Evolutionary conservation across 2,113 vertebrate species (phyloP).

Genomic region (Saccopteryx bilineata): DNA sequence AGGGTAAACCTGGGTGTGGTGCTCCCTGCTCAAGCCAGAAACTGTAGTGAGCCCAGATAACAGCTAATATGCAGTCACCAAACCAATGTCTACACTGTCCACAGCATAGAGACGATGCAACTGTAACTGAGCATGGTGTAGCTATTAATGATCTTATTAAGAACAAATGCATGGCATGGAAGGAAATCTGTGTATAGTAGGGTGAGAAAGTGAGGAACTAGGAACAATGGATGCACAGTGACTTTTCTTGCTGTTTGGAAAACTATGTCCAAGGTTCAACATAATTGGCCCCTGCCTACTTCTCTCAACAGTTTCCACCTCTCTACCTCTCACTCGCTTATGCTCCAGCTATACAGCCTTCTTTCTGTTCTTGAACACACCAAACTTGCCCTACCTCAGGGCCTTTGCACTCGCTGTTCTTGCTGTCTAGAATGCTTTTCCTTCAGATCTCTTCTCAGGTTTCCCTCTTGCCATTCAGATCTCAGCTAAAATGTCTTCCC

Average conservation of each 20-base stretch:
- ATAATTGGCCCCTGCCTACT: neutral
- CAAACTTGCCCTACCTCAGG: neutral
- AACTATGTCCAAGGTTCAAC: neutral
- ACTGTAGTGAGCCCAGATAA: neutral
- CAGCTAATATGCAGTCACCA: neutral
- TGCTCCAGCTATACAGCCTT: neutral
- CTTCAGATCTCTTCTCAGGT: neutral
- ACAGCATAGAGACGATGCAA: neutral
- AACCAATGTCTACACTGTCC: neutral
- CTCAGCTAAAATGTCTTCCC: neutral
- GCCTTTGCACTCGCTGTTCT: neutral
- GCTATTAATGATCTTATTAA: neutral
- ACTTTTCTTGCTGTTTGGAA: neutral
- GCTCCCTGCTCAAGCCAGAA: neutral
- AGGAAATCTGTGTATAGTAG: neutral
- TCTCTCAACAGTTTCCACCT: neutral
- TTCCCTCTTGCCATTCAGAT: neutral
- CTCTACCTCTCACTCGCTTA: neutral
- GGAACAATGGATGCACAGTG: neutral
- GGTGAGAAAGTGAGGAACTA: neutral
- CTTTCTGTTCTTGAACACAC: neutral
- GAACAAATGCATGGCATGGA: fast-evolving
- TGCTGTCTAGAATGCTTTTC: neutral
- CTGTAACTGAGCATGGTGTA: neutral
- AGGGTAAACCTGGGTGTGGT: neutral